phyloP scores from a whole-genome alignment of 2,113 vertebrate genomes.

The Motacilla tschutschensis region DNA sequence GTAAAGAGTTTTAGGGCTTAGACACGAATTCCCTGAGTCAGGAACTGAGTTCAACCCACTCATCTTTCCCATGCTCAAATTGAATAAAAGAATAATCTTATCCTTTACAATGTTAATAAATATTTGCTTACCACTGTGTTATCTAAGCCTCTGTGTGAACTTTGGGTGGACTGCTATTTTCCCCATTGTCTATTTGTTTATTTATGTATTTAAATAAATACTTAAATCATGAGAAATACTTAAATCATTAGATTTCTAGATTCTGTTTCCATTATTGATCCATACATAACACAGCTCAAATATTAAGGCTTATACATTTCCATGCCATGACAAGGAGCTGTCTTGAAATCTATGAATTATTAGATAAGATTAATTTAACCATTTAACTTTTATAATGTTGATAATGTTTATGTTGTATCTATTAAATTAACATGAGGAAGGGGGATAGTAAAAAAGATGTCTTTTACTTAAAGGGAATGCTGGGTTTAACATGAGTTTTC shows the following conservation, averaged over 20 bases:
- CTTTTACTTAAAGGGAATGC: background rate
- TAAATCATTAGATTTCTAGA: background rate
- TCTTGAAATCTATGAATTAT: background rate
- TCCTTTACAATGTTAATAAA: background rate
- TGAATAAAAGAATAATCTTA: background rate
- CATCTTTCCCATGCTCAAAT: background rate
- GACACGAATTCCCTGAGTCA: background rate
- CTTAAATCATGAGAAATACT: background rate
- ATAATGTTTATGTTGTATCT: background rate
- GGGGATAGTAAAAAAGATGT: rapidly evolving
- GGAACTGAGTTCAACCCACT: background rate
- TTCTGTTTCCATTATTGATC: background rate
- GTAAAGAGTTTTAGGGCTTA: background rate
- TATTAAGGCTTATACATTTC: background rate
- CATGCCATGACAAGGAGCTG: background rate
- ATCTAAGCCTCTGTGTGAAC: background rate
- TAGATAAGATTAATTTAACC: background rate
- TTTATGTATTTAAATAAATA: background rate
- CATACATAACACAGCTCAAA: background rate
- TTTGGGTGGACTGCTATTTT: background rate
- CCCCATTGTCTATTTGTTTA: background rate
- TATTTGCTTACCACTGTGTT: background rate
- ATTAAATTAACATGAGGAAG: background rate
- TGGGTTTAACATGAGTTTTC: background rate
- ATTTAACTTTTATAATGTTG: background rate